Evolutionary conservation across 2,113 vertebrate species (phyloP).

Genomic region (Felis catus): F.catus_Fca126_mat1.0 CM031419.1:218539001-218539500

Average conservation of each 20-base stretch:
- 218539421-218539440: background rate
- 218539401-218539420: background rate
- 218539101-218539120: background rate
- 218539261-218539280: background rate
- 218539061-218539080: background rate
- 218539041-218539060: background rate
- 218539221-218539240: background rate
- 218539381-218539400: background rate
- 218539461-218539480: background rate
- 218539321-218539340: background rate
- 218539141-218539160: background rate
- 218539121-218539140: background rate
- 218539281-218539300: background rate
- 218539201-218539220: constrained; percentile 37
- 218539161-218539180: background rate
- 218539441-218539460: background rate
- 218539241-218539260: constrained; percentile 2
- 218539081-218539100: background rate
- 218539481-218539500: rapidly evolving
- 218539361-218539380: too few species aligned
- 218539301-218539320: background rate
- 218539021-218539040: background rate
- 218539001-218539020: background rate
- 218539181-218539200: constrained; percentile 39
- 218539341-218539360: rapidly evolving